These are phyloP conservation scores for Copsychus sechellarum DNA, from an alignment of 2,113 vertebrate genomes.

Conservation along the genomic window DNA sequence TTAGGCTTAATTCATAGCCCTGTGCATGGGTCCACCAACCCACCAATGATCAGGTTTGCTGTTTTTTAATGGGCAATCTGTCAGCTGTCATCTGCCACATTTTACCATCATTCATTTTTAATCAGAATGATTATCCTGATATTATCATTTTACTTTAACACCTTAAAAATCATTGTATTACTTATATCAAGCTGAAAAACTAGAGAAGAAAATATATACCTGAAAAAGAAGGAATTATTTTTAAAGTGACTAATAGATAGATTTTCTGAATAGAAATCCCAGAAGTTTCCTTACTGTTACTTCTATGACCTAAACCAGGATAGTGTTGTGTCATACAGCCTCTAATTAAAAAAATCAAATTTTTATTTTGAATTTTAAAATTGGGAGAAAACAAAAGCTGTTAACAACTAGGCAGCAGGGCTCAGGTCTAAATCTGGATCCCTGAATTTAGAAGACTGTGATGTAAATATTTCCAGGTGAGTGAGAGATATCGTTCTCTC, in stretches of 20 bases:
- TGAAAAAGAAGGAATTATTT: neutral
- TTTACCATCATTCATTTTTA: neutral
- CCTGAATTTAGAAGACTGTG: neutral
- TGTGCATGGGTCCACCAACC: neutral
- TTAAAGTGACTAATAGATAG: neutral
- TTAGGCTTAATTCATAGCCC: neutral
- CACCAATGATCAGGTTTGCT: neutral
- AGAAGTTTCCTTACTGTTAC: neutral
- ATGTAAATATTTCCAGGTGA: neutral
- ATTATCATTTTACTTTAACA: neutral
- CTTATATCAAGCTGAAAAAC: neutral
- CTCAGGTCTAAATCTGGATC: neutral
- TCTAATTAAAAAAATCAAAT: neutral
- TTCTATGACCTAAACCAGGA: neutral
- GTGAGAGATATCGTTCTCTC: neutral
- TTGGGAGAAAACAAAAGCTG: neutral
- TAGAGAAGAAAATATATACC: neutral
- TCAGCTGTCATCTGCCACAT: neutral
- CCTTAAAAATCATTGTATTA: neutral
- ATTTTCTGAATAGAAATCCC: neutral
- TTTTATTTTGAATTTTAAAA: neutral
- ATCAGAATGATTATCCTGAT: neutral
- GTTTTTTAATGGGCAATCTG: neutral
- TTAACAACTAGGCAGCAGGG: neutral
- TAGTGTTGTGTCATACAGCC: neutral